These are phyloP conservation scores for Eurosta solidaginis DNA, from an alignment of 1,140 invertebrate species.

Conservation along the genomic window DNA sequence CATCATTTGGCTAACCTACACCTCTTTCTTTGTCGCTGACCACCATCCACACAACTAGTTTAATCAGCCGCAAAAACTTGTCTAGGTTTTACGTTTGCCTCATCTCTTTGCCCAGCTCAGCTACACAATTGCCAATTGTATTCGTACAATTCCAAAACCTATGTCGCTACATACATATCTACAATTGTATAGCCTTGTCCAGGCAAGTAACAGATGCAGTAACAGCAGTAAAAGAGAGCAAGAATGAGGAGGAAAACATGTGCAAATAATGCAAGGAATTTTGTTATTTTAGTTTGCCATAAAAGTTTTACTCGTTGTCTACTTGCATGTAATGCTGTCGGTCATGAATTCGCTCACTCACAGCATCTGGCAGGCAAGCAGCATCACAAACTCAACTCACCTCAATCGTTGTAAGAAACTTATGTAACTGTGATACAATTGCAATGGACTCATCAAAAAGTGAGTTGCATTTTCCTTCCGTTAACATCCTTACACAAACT, in stretches of 20 bases:
- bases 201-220: background rate
- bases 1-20: background rate
- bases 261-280: background rate
- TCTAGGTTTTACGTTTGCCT: conserved; percentile 11
- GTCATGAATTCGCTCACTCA: background rate
- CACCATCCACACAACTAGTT: background rate
- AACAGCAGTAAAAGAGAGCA: background rate
- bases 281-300: background rate
- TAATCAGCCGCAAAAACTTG: background rate
- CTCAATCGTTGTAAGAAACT: background rate
- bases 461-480: no score
- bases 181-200: background rate
- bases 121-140: background rate
- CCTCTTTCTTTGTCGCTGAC: background rate
- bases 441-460: background rate
- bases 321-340: background rate
- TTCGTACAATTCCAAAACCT: background rate
- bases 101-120: background rate
- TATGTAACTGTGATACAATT: background rate
- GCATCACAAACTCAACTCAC: background rate
- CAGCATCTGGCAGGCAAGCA: background rate
- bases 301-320: background rate
- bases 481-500: no score
- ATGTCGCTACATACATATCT: background rate
- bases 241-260: background rate